A percentile compares a stretch with the other conserved stretches of the same genome.
Conservation (phyloP, 1,140 invertebrate genomes). For the Rhyzopertha dominica region DNA sequence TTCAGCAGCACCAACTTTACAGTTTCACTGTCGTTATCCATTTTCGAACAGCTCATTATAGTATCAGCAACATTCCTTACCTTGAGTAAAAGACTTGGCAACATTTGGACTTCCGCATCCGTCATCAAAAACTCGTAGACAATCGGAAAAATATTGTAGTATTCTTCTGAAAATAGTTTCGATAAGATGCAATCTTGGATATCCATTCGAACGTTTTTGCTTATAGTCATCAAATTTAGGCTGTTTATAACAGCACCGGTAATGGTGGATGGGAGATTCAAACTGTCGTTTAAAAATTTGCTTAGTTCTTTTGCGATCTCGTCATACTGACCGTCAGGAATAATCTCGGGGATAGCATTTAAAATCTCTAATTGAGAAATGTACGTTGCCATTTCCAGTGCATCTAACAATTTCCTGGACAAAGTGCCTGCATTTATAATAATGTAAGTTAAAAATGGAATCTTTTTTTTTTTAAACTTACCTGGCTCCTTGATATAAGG, state of each 20-base stretch:
- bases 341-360: constrained; percentile 38
- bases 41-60: constrained; percentile 21
- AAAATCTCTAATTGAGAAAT: constrained; percentile 39
- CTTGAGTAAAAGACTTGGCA: constrained; percentile 23
- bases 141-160: constrained; percentile 32
- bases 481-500: constrained; percentile 32
- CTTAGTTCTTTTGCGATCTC: constrained; percentile 29
- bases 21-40: constrained; percentile 23
- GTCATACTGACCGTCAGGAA: constrained; percentile 35
- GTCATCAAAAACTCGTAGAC: constrained; percentile 36
- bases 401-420: constrained; percentile 38
- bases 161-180: constrained; percentile 21
- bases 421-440: too few relatives aligned
- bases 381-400: constrained; percentile 34
- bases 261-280: too few relatives aligned
- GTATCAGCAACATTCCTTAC: constrained; percentile 32
- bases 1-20: constrained; percentile 32
- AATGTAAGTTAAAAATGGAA: background rate
- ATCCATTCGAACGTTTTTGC: constrained; percentile 19
- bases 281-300: constrained; percentile 32
- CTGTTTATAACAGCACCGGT: constrained; percentile 37
- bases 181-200: constrained; percentile 34
- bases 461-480: constrained; percentile 17
- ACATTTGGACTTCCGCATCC: constrained; percentile 22
- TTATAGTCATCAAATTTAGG: constrained; percentile 35